Base-by-base conservation (phyloP, 2,888 invertebrate genomes). In the Junonia oenone region DNA sequence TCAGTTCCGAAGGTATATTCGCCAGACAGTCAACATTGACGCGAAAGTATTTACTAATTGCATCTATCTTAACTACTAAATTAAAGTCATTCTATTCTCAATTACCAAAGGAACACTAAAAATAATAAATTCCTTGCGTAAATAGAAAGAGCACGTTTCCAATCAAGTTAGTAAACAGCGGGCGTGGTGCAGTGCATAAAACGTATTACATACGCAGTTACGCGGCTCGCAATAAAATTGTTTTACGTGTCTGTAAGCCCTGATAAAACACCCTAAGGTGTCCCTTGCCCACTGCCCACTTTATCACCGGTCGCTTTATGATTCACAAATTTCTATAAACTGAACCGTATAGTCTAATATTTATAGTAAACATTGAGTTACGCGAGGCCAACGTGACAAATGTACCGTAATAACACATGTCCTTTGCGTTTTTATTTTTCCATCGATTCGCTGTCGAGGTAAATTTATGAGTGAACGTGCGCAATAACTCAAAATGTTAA, bases 241-340 rank as follows among this genome's bases (percentile, higher is more conserved):
- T 84, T 89, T 87, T 88, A 87, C 78, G 77, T 69, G 66, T 69
- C 70, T 77, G 76, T 76, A 74, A 73, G 75, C 69, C 71, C 66
- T 73, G 78, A 79, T 80, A 79, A 78, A 81, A 73, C 76, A 75
- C 75, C 79, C 76, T 68, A 67, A 74, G 75, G 75, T 76, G 73
- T 69, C 70, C 73, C 73, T 66, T 73, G 74, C 58, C 71, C 71
- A 65, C 57, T 65, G 74, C 62, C 73, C 75, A 73, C 66, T 86
- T 86, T 84, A 83, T 75, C 67, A 71, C 75, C 76, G 72, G 73
- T 63, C 76, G 71, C 78, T 89, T 89, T 88, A 88, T 78, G 83
- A 78, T 81, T 80, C 78, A 83, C 80, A 83, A 87, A 87, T 83
- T 86, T 87, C 83, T 89, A 82, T 86, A 82, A 84, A 83, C 73